phyloP scores from a whole-genome alignment of 2,113 vertebrate species.

The Mormoops blainvillei region DNA sequence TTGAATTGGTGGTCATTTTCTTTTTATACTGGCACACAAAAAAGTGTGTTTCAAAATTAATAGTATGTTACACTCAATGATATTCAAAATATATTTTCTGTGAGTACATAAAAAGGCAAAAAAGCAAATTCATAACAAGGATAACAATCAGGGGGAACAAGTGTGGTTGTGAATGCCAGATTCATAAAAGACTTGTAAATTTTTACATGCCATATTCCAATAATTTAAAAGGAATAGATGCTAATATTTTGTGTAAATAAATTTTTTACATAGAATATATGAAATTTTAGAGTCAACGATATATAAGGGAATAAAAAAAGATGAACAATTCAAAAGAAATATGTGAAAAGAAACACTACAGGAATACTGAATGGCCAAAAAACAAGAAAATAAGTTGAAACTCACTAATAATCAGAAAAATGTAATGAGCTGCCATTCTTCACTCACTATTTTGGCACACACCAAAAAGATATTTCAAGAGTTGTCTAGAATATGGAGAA shows the following conservation, averaged over 20 bases:
- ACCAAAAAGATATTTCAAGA: background rate
- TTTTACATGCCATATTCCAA: background rate
- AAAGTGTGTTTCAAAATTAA: background rate
- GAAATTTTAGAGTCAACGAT: background rate
- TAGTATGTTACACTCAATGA: background rate
- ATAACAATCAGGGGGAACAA: background rate
- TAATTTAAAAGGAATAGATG: background rate
- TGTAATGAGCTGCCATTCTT: background rate
- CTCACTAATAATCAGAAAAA: background rate
- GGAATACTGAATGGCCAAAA: background rate
- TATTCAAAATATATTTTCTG: background rate
- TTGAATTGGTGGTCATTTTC: background rate
- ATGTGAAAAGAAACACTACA: background rate
- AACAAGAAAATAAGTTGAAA: background rate
- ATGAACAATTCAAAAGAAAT: background rate
- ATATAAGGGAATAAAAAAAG: background rate
- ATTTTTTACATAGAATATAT: background rate
- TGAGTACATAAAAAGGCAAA: background rate
- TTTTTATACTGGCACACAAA: background rate
- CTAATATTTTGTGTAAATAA: background rate
- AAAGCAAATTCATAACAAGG: background rate
- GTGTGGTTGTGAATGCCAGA: background rate
- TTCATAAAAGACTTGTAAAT: background rate
- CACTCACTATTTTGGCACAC: background rate
- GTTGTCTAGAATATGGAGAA: background rate